phyloP scores from a whole-genome alignment of 2,797 vertebrate species.

The Melanotaenia maccullochi region DNA sequence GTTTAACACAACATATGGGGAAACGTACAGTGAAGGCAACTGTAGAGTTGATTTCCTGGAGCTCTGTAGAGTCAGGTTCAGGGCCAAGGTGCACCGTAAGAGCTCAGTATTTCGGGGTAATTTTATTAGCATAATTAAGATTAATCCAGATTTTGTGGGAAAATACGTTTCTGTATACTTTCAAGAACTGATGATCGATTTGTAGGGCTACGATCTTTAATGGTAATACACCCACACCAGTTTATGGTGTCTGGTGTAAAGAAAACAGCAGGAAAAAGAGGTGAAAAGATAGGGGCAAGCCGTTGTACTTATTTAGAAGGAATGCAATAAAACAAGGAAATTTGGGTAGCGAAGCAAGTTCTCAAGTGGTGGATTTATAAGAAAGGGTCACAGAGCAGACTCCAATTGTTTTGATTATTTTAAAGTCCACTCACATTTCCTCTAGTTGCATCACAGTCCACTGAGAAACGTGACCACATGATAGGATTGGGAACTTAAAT shows the following conservation, averaged over 20 bases:
- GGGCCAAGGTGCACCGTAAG: conserved; percentile 11
- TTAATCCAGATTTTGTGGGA: not conserved
- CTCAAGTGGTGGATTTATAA: too few species aligned
- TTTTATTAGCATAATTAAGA: not conserved
- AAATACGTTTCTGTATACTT: not conserved
- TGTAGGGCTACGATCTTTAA: not conserved
- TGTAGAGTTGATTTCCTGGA: conserved; percentile 6
- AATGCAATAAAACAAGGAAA: not conserved
- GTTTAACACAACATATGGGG: not conserved
- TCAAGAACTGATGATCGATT: not conserved
- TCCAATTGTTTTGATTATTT: conserved; percentile 1
- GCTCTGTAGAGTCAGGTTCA: conserved; percentile 17
- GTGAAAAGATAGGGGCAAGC: not conserved
- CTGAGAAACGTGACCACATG: conserved; percentile 10
- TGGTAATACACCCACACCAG: not conserved
- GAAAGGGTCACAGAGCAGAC: not conserved
- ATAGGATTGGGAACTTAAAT: conserved; percentile 19
- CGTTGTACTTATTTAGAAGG: not conserved
- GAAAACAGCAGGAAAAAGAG: not conserved
- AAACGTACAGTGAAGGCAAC: conserved; percentile 10
- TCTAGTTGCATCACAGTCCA: not conserved
- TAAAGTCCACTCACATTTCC: not conserved
- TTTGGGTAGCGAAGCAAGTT: not conserved
- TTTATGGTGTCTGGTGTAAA: not conserved
- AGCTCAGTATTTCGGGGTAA: not conserved